Evolutionary conservation across 1,140 invertebrate genomes (phyloP).

Genomic region (Microplitis demolitor): DNA sequence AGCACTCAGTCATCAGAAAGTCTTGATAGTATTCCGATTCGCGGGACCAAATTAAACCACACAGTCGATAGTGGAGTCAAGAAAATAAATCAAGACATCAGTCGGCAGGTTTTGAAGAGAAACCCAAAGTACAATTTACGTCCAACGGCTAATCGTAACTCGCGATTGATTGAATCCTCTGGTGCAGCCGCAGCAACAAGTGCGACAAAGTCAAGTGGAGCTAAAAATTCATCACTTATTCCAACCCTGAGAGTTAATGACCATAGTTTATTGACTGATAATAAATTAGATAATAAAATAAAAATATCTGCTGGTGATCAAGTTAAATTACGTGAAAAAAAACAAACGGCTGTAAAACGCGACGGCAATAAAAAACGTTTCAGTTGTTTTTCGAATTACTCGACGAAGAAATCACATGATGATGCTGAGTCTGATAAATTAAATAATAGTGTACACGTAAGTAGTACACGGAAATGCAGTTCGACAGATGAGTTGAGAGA

Average conservation of each 20-base stretch:
- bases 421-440: slow-evolving; percentile 15
- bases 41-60: neutral
- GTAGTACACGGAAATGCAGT: slow-evolving; percentile 40
- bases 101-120: neutral
- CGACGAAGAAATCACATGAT: slow-evolving; percentile 30
- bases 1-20: slow-evolving; percentile 47
- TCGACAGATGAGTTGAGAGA: slow-evolving; percentile 50
- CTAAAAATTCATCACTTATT: slow-evolving; percentile 1
- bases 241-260: slow-evolving; percentile 26
- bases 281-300: slow-evolving; percentile 21
- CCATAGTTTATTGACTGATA: neutral
- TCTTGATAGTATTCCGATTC: slow-evolving; percentile 44
- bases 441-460: neutral
- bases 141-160: slow-evolving; percentile 6
- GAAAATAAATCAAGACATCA: neutral
- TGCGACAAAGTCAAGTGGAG: no score
- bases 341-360: slow-evolving; percentile 14
- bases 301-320: slow-evolving; percentile 29
- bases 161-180: neutral
- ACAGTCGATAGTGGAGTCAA: neutral
- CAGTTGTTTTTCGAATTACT: slow-evolving; percentile 38
- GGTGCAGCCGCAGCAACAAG: no score
- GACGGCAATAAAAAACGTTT: slow-evolving; percentile 36
- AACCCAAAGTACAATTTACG: neutral
- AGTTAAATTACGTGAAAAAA: slow-evolving; percentile 41